phyloP scores from a whole-genome alignment of 1,140 invertebrate genomes.

The Elysia chlorotica region DNA sequence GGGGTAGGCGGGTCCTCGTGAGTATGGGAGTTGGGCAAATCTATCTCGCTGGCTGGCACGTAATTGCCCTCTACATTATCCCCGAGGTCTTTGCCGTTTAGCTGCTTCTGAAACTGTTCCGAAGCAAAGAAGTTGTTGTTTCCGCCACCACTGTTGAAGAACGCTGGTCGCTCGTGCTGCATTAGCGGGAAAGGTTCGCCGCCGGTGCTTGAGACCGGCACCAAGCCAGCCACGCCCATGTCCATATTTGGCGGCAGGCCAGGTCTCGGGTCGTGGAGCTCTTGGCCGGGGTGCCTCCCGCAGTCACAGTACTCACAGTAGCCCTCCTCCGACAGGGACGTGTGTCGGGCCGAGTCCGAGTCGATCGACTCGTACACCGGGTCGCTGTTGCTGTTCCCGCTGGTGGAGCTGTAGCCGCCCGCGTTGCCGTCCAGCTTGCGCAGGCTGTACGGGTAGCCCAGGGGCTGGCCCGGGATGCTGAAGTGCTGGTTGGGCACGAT shows the following conservation, averaged over 20 bases:
- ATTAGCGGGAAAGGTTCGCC: too few species aligned
- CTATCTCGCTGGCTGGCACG: not conserved
- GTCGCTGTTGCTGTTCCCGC: slow-evolving; percentile 26
- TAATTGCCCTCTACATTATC: slow-evolving; percentile 4
- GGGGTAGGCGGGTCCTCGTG: not conserved
- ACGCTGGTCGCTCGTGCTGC: too few species aligned
- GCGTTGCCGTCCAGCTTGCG: slow-evolving; percentile 23
- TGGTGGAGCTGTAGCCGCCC: slow-evolving; percentile 22
- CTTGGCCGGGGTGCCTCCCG: too few species aligned
- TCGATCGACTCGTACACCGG: slow-evolving; percentile 32
- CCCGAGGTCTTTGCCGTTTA: too few species aligned
- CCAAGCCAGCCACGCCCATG: not conserved
- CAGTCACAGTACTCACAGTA: slow-evolving; percentile 23
- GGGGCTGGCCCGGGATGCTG: slow-evolving; percentile 1
- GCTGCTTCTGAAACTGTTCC: too few species aligned
- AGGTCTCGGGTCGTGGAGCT: too few species aligned
- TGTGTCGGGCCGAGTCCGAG: slow-evolving; percentile 1
- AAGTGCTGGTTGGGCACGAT: slow-evolving; percentile 18
- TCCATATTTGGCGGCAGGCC: not conserved
- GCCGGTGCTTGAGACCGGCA: not conserved
- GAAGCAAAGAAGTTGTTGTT: not conserved
- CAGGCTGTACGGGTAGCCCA: slow-evolving; percentile 6
- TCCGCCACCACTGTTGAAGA: too few species aligned
- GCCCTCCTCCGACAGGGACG: not conserved
- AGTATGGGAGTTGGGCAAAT: not conserved